Conservation (phyloP, 2,888 invertebrate genomes). For the Agapostemon virescens region DNA sequence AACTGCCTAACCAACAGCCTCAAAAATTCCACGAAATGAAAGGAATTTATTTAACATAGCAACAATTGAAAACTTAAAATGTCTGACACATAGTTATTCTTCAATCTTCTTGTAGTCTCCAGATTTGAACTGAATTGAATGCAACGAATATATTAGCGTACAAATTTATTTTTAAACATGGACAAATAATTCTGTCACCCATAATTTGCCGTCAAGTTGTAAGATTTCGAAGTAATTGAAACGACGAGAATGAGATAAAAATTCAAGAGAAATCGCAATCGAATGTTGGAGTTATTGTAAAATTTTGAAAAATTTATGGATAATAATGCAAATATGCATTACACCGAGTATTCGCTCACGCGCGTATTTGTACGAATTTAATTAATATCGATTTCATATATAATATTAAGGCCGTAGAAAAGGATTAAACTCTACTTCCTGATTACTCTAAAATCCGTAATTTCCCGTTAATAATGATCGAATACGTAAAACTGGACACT, state of each 20-base stretch:
- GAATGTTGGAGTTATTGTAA: not conserved
- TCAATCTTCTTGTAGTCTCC: too few species aligned
- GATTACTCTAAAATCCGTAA: not conserved
- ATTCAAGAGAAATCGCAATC: not conserved
- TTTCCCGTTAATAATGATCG: not conserved
- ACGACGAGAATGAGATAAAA: not conserved
- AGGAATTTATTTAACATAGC: too few species aligned
- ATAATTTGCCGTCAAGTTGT: too few species aligned
- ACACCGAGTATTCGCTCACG: not conserved
- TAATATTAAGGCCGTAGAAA: not conserved
- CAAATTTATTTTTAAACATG: too few species aligned
- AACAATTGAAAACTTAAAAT: too few species aligned
- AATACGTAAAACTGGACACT: constrained; percentile 12
- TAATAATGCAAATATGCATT: not conserved
- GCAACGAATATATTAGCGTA: too few species aligned
- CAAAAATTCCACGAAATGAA: too few species aligned
- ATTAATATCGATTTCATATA: not conserved
- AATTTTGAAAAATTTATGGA: not conserved
- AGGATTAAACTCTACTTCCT: not conserved
- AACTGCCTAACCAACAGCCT: too few species aligned
- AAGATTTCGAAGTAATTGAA: too few species aligned
- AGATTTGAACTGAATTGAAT: too few species aligned
- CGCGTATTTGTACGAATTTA: not conserved
- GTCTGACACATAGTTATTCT: too few species aligned
- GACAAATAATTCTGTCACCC: too few species aligned